Evolutionary conservation across 1,140 invertebrate species (phyloP), one percentile per base, ranked within the genome.

Genomic region (Drosophila repletoides): DNA sequence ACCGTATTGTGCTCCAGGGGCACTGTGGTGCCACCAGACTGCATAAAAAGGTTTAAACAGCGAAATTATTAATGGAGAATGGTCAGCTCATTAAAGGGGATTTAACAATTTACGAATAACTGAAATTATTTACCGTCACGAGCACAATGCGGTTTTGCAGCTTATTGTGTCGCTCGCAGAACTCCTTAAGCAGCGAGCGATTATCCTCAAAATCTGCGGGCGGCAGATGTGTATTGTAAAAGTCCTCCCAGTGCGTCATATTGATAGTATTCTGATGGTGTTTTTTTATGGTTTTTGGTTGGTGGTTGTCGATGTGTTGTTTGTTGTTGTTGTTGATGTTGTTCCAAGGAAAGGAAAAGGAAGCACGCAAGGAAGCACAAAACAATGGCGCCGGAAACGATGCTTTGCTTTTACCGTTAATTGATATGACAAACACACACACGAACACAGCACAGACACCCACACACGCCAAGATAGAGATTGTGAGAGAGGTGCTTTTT

Each of bases 1-100:
- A 99, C 98, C 2, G 98, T 99, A 80, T 98, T 98, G 77, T 97
- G 96, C 89, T 99, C 98, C 38, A 99, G 91, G 0, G 98, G 98
- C 1, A 99, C 97, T 17, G 96, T 98, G 12, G 98, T 99, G 22
- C 98, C 98, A 14, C 98, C 98, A 76, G 97, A 98, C 96, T 96
- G 89, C 3, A 5, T 1, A 55, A 2, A 3, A 3, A 2, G 10
- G 21, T 15, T 34, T n/a, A 46, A 15, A 5, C n/a, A 26, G 1
- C 19, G 9, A 5, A 9, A n/a, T 43, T 53, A 33, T 9, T 19
- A 19, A 5, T 5, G 29, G 6, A 28, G n/a, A n/a, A 26, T 55
- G 48, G 31, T 5, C 10, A 40, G 40, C 19, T 71, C 33, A 67
- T 53, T 59, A 70, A 28, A 34, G 46, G 29, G 51, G 5, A 52